Conservation (phyloP, 2,888 invertebrate species). For the Leucozona laternaria region DNA sequence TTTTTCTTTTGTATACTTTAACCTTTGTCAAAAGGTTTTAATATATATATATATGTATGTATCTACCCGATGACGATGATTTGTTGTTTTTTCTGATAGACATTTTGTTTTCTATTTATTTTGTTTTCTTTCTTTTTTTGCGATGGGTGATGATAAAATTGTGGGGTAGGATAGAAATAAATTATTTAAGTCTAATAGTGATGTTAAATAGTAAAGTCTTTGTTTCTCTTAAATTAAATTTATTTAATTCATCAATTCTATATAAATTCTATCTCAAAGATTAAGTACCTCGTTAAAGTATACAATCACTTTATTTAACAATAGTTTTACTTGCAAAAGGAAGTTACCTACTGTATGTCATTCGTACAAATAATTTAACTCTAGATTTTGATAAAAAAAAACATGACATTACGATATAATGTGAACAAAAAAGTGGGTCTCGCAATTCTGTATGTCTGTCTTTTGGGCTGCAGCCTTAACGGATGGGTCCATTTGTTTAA, state of each 20-base stretch:
- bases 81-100: conserved; percentile 12
- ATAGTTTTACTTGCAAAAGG: too few species aligned
- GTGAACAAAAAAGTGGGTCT: too few species aligned
- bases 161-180: neutral
- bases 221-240: neutral
- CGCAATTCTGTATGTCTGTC: too few species aligned
- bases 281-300: neutral
- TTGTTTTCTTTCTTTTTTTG: neutral
- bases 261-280: neutral
- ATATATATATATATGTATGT: neutral
- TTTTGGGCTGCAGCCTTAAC: too few species aligned
- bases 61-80: conserved; percentile 5
- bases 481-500: too few species aligned
- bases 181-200: neutral
- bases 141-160: neutral
- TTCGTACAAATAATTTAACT: too few species aligned
- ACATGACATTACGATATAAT: too few species aligned
- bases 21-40: conserved; percentile 33
- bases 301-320: too few species aligned
- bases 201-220: neutral
- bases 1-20: conserved; percentile 21
- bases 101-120: neutral
- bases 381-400: too few species aligned
- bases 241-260: neutral
- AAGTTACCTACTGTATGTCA: too few species aligned